Evolutionary conservation across 1,140 invertebrate genomes (phyloP).

Genomic region (Apis dorsata): DNA sequence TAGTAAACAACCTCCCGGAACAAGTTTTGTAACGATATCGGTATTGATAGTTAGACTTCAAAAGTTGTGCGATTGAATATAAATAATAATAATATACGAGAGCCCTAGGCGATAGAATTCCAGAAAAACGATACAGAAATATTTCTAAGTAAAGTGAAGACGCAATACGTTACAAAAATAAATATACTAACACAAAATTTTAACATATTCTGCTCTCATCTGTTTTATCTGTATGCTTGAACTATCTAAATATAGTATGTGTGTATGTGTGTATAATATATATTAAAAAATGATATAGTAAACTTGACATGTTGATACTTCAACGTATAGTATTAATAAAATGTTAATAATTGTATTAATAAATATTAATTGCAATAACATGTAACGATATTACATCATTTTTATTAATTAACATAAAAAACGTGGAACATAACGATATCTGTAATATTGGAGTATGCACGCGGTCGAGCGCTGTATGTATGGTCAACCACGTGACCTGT

Average conservation of each 20-base stretch:
- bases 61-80: neutral
- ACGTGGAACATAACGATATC: slow-evolving; percentile 16
- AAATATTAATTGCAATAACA: neutral
- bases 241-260: neutral
- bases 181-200: neutral
- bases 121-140: neutral
- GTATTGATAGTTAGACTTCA: too few relatives aligned
- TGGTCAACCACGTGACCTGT: slow-evolving; percentile 46
- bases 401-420: slow-evolving; percentile 9
- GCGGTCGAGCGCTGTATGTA: slow-evolving; percentile 32
- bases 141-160: neutral
- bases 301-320: neutral
- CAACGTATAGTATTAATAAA: too few relatives aligned
- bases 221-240: neutral
- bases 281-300: neutral
- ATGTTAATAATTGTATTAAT: neutral
- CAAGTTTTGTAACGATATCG: too few relatives aligned
- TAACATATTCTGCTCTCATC: neutral
- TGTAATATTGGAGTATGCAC: slow-evolving; percentile 8
- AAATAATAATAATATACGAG: neutral
- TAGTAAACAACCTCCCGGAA: too few relatives aligned
- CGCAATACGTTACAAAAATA: neutral
- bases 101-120: neutral
- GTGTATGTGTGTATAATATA: neutral
- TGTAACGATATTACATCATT: neutral